Conservation (phyloP, 2,113 vertebrate genomes). For the Peromyscus polionotus region DNA sequence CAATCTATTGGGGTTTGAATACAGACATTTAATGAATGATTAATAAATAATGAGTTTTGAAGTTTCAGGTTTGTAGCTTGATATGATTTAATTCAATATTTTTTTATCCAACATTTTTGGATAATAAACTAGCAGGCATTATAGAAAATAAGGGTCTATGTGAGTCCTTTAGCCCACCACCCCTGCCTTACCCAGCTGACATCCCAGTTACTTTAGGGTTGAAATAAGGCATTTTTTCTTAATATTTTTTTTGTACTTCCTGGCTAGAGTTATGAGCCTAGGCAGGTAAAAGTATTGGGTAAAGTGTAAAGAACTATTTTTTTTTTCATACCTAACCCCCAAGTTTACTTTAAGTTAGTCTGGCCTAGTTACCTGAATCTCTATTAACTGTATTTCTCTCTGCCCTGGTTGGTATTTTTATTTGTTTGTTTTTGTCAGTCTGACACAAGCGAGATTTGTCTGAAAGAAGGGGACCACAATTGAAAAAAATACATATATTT, state of each 20-base stretch:
- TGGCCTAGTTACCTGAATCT: background rate
- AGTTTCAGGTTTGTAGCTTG: constrained; percentile 28
- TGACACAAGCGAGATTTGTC: background rate
- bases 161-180: background rate
- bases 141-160: background rate
- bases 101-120: background rate
- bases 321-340: background rate
- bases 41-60: constrained; percentile 31
- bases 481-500: background rate
- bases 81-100: background rate
- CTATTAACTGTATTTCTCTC: background rate
- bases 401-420: background rate
- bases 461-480: background rate
- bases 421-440: background rate
- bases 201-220: background rate
- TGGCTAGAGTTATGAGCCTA: background rate
- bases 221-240: background rate
- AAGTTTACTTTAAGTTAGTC: constrained; percentile 12
- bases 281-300: background rate
- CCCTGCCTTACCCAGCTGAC: background rate
- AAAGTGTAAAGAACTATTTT: constrained; percentile 2
- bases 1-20: background rate
- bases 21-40: constrained; percentile 8
- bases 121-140: background rate
- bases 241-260: background rate